Conservation (phyloP, 1,140 invertebrate genomes). For the Ericerus pela region DNA sequence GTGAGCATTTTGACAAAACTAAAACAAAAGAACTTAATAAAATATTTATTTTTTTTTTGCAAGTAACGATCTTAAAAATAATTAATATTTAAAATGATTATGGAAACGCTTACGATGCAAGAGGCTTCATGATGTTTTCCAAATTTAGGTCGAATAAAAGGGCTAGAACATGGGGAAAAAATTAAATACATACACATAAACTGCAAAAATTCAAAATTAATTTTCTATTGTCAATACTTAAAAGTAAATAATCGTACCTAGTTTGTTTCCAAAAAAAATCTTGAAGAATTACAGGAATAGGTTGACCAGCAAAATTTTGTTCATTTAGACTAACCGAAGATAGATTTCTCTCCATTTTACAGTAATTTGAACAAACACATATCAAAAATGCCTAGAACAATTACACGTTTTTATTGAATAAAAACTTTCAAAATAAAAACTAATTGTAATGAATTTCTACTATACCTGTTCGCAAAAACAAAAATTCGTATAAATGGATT, state of each 20-base stretch:
- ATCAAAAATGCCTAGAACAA: no score
- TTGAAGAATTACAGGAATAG: background rate
- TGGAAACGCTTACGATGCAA: conserved; percentile 66
- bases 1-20: conserved; percentile 17
- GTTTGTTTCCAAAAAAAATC: conserved; percentile 7
- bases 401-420: no score
- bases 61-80: background rate
- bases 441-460: no score
- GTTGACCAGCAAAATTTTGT: background rate
- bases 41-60: no score
- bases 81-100: background rate
- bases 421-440: no score
- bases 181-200: background rate
- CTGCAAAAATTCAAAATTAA: background rate
- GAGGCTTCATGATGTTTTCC: conserved; percentile 92
- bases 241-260: background rate
- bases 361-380: no score
- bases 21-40: no score
- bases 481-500: no score
- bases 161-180: conserved; percentile 35
- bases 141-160: conserved; percentile 79
- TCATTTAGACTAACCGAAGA: background rate
- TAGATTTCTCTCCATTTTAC: no score
- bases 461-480: no score
- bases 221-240: background rate